Evolutionary conservation across 1,140 invertebrate genomes (phyloP).

Genomic region (Triops cancriformis): DNA sequence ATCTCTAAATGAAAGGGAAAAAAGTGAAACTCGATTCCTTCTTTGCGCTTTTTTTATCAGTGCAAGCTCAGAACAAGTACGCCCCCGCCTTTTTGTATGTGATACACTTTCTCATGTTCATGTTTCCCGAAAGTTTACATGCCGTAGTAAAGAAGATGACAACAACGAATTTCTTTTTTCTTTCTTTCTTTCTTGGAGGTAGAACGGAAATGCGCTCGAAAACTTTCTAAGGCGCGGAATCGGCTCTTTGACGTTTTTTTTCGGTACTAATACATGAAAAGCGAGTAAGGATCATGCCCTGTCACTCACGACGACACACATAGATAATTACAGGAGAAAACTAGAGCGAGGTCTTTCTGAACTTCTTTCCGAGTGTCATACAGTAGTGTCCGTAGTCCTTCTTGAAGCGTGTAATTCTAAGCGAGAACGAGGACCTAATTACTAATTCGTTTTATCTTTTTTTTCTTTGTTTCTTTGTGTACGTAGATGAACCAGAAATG

Average conservation of each 20-base stretch:
- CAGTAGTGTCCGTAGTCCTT: not conserved
- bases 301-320: not conserved
- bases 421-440: not conserved
- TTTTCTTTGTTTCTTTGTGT: conserved; percentile 16
- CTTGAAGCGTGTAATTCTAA: too few species aligned
- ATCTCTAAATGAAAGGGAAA: not conserved
- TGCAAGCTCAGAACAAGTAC: not conserved
- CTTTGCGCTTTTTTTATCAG: not conserved
- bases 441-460: not conserved
- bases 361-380: not conserved
- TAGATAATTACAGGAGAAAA: not conserved
- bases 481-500: conserved; percentile 41
- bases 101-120: not conserved
- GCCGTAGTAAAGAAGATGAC: conserved; percentile 1
- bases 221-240: conserved; percentile 1
- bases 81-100: not conserved
- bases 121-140: not conserved
- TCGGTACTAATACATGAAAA: not conserved
- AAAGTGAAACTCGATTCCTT: conserved; percentile 7
- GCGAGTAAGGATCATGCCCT: not conserved
- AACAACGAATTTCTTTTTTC: not conserved
- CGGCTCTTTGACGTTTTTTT: not conserved
- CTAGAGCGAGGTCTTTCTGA: not conserved
- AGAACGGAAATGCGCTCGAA: not conserved
- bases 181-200: not conserved